Percentiles rank a stretch among this genome's conserved stretches.
Conservation (phyloP, 2,113 vertebrate genomes). For the Psophia crepitans region DNA sequence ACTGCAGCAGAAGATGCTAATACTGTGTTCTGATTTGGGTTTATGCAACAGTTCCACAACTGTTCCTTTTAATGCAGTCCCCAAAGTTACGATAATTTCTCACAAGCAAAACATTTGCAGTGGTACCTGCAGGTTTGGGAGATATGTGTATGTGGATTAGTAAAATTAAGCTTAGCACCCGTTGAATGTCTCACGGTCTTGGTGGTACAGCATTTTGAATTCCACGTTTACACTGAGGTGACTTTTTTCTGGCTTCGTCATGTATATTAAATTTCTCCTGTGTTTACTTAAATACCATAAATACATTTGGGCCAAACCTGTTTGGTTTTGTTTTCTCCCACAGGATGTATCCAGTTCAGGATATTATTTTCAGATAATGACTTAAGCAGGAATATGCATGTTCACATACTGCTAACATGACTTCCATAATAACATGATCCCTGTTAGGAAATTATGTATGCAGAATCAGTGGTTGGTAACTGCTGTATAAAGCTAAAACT, state of each 20-base stretch:
- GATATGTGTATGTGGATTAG: neutral
- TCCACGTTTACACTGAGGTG: neutral
- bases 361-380: slow-evolving; percentile 38
- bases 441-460: slow-evolving; percentile 27
- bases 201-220: neutral
- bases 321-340: slow-evolving; percentile 8
- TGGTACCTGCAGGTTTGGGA: neutral
- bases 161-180: neutral
- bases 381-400: neutral
- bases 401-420: neutral
- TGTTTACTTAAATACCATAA: neutral
- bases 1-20: neutral
- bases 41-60: neutral
- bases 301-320: neutral
- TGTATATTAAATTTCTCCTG: neutral
- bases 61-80: neutral
- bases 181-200: neutral
- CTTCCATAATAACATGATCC: neutral
- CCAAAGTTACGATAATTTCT: neutral
- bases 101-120: neutral
- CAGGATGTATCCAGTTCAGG: neutral
- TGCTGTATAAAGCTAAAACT: neutral
- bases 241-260: neutral
- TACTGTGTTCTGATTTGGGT: rapidly evolving
- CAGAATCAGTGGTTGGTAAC: neutral